phyloP scores from a whole-genome alignment of 2,113 vertebrate species.

The Apus apus region DNA sequence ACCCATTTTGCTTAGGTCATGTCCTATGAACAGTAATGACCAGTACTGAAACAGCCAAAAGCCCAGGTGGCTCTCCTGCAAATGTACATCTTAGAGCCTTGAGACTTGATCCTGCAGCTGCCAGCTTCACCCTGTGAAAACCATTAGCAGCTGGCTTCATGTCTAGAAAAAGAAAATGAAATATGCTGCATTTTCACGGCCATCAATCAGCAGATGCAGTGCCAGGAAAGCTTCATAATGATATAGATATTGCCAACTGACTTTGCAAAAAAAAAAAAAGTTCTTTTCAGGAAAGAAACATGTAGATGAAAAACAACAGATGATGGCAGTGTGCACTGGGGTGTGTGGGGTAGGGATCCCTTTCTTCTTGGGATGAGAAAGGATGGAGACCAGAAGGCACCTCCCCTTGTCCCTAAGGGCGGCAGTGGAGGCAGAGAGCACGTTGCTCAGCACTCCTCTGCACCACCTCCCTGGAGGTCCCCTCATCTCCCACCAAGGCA shows the following conservation, averaged over 20 bases:
- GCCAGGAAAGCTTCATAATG: constrained; percentile 48
- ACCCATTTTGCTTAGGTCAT: neutral
- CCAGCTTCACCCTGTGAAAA: constrained; percentile 40
- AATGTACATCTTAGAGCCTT: neutral
- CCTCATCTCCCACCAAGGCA: fast-evolving
- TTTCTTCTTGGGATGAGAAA: fast-evolving
- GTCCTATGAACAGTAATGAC: neutral
- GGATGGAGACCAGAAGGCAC: neutral
- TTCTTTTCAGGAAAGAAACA: neutral
- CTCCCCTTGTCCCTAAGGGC: fast-evolving
- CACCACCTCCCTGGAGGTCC: neutral
- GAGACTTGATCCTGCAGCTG: constrained; percentile 50
- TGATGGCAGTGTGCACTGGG: neutral
- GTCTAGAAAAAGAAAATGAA: constrained; percentile 41
- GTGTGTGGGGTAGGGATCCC: neutral
- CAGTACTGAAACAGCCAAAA: constrained; percentile 11
- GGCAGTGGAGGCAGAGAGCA: neutral
- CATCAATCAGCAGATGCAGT: constrained; percentile 49
- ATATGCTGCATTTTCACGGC: constrained; percentile 55
- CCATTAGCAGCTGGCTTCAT: constrained; percentile 50
- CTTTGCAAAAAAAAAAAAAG: neutral
- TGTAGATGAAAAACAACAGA: neutral
- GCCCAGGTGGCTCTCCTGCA: constrained; percentile 20
- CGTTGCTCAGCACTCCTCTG: neutral
- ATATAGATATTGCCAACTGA: constrained; percentile 17